phyloP scores from a whole-genome alignment of 2,888 invertebrate genomes.

The Metellina segmentata region DNA sequence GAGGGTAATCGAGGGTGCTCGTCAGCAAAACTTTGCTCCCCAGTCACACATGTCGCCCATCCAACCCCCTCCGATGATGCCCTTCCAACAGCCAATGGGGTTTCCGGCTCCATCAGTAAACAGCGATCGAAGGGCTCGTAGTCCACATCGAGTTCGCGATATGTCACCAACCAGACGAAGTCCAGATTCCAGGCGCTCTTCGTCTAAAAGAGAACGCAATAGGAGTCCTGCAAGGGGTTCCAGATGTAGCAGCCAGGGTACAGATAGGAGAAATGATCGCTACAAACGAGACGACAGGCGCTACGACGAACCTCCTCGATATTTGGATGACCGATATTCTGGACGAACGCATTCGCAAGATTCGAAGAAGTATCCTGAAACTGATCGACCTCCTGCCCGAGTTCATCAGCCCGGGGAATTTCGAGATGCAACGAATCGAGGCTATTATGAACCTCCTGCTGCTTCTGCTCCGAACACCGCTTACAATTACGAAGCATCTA shows the following conservation, averaged over 20 bases:
- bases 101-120: not conserved
- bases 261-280: constrained; percentile 50
- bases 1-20: constrained; percentile 96
- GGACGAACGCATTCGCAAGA: constrained; percentile 6
- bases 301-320: constrained; percentile 38
- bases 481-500: constrained; percentile 1
- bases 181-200: constrained; percentile 81
- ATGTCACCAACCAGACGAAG: constrained; percentile 30
- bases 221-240: constrained; percentile 71
- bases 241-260: constrained; percentile 43
- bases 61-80: not conserved
- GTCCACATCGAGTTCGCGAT: constrained; percentile 80
- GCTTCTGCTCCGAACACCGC: not conserved
- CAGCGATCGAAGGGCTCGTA: constrained; percentile 39
- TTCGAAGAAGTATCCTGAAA: constrained; percentile 22
- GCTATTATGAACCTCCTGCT: constrained; percentile 26
- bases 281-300: constrained; percentile 62
- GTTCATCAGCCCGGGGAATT: constrained; percentile 19
- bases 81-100: not conserved
- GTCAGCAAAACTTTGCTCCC: constrained; percentile 80
- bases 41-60: constrained; percentile 22
- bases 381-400: not conserved
- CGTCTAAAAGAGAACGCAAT: constrained; percentile 79
- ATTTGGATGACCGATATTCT: constrained; percentile 43
- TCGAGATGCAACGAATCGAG: not conserved